These are phyloP conservation scores for Epistrophella euchroma DNA, from an alignment of 2,888 invertebrate species.

Conservation along the genomic window DNA sequence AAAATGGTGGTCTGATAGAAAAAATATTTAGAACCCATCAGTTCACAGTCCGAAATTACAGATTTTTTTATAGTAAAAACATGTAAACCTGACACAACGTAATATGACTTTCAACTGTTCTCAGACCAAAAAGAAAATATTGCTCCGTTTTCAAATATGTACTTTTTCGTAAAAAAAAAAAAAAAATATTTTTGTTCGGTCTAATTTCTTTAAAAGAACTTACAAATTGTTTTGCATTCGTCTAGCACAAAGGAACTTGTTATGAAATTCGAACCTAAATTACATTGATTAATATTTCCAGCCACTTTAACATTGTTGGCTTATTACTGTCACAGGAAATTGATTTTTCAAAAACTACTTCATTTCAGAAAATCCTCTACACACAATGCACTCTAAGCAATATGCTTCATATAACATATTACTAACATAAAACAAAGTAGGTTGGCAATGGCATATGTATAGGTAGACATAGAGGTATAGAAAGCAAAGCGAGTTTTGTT, in stretches of 20 bases:
- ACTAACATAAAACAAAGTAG: constrained; percentile 13
- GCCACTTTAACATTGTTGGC: constrained; percentile 7
- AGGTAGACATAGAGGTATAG: not conserved
- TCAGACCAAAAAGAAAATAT: not conserved
- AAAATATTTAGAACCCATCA: too few relatives aligned
- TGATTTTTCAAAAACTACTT: constrained; percentile 64
- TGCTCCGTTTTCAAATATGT: not conserved
- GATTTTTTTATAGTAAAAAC: too few relatives aligned
- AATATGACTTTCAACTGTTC: too few relatives aligned
- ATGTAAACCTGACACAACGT: too few relatives aligned
- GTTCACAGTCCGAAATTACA: too few relatives aligned
- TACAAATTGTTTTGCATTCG: not conserved
- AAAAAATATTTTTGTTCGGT: not conserved
- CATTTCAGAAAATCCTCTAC: not conserved
- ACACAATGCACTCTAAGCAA: constrained; percentile 19
- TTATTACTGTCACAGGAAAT: constrained; percentile 74
- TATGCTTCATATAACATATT: constrained; percentile 15
- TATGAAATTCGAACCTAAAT: not conserved
- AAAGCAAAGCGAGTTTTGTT: constrained; percentile 36
- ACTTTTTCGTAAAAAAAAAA: not conserved
- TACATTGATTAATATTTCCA: constrained; percentile 9
- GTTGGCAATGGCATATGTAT: not conserved
- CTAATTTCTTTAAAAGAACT: not conserved
- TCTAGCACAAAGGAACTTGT: not conserved
- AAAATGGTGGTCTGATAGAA: too few relatives aligned